These are phyloP conservation scores for Dastarcus helophoroides DNA, from an alignment of 2,888 invertebrate genomes.

Conservation along the genomic window DNA sequence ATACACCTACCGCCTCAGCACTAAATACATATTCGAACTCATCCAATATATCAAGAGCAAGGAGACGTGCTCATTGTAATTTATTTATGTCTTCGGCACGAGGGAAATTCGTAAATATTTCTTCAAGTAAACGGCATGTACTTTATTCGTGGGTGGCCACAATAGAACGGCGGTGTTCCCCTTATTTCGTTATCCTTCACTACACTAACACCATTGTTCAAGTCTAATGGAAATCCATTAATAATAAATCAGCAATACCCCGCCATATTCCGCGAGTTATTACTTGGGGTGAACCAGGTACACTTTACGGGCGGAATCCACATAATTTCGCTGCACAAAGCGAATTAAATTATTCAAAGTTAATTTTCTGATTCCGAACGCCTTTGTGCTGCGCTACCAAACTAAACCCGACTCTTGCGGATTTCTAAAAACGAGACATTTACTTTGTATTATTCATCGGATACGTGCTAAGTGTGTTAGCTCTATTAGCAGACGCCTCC, in stretches of 20 bases:
- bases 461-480: too few species aligned
- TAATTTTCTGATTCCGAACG: not conserved
- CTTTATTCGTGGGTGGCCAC: constrained; percentile 21
- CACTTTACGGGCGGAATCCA: too few species aligned
- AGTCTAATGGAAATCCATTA: constrained; percentile 33
- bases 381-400: not conserved
- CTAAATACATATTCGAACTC: too few species aligned
- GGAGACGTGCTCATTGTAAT: constrained; percentile 14
- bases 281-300: constrained; percentile 19
- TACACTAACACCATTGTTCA: constrained; percentile 29
- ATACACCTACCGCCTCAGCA: too few species aligned
- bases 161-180: constrained; percentile 17
- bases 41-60: too few species aligned
- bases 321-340: not conserved
- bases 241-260: constrained; percentile 33
- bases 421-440: too few species aligned
- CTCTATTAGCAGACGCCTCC: too few species aligned
- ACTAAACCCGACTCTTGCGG: not conserved
- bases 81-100: constrained; percentile 13
- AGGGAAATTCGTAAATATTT: constrained; percentile 18
- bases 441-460: too few species aligned
- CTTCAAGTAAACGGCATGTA: constrained; percentile 10
- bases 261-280: constrained; percentile 21
- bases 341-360: not conserved
- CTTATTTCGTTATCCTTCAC: constrained; percentile 19